These are phyloP conservation scores for Micromys minutus DNA, from an alignment of 2,113 vertebrate genomes.

Conservation along the genomic window DNA sequence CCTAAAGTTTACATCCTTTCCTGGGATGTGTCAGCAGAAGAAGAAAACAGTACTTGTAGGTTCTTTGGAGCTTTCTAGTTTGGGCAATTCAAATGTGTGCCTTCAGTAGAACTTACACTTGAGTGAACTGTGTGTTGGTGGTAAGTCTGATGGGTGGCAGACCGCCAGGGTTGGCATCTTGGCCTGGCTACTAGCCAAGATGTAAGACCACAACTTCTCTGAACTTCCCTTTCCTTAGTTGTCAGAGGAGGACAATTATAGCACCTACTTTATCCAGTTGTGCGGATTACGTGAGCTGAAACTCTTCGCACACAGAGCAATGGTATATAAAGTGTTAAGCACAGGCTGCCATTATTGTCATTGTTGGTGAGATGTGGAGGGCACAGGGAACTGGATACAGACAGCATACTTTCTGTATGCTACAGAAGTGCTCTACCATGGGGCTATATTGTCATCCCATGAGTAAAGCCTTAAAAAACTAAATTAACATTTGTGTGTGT, in stretches of 20 bases:
- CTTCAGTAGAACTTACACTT: conserved; percentile 38
- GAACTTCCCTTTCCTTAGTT: background rate
- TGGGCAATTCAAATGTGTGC: conserved; percentile 43
- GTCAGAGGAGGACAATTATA: conserved; percentile 4
- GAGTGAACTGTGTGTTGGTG: conserved; percentile 39
- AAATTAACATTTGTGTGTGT: background rate
- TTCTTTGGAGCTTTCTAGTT: background rate
- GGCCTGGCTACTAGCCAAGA: background rate
- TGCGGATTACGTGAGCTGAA: conserved; percentile 49
- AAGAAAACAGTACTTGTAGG: conserved; percentile 36
- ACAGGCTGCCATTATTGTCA: conserved; percentile 19
- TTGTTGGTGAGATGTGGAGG: background rate
- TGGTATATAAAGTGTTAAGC: background rate
- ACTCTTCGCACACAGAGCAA: conserved; percentile 36
- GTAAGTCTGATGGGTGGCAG: background rate
- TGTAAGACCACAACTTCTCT: background rate
- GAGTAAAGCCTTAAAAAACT: background rate
- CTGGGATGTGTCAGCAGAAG: background rate
- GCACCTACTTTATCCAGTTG: background rate
- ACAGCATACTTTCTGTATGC: background rate
- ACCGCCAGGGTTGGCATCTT: background rate
- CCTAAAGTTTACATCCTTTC: conserved; percentile 36
- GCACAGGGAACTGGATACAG: background rate
- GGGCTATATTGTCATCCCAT: background rate
- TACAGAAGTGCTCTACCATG: background rate